phyloP scores from a whole-genome alignment of 2,797 vertebrate species.

The Pogonophryne albipinna region DNA sequence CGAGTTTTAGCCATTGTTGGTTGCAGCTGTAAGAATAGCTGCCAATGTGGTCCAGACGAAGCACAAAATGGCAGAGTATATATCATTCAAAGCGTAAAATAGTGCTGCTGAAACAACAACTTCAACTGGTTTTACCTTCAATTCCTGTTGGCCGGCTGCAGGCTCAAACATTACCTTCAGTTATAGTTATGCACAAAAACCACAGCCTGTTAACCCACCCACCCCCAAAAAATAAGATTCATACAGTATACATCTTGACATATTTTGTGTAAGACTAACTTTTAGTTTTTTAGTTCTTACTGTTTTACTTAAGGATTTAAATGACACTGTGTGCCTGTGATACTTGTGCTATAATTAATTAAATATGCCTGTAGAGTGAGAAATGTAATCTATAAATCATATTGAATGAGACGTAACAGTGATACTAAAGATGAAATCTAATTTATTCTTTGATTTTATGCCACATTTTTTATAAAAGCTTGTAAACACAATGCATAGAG shows the following conservation, averaged over 20 bases:
- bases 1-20: slow-evolving; percentile 64
- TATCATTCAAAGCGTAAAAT: slow-evolving; percentile 31
- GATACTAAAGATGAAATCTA: not conserved
- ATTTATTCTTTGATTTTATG: slow-evolving; percentile 18
- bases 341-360: not conserved
- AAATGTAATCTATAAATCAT: not conserved
- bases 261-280: not conserved
- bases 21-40: slow-evolving; percentile 56
- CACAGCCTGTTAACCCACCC: too few species aligned
- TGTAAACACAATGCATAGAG: slow-evolving; percentile 2
- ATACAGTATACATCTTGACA: not conserved
- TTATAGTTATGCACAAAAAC: slow-evolving; percentile 6
- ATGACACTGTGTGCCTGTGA: not conserved
- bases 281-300: not conserved
- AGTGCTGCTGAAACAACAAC: slow-evolving; percentile 29
- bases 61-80: slow-evolving; percentile 41
- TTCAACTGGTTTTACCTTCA: slow-evolving; percentile 16
- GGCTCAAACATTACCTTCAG: slow-evolving; percentile 5
- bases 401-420: not conserved
- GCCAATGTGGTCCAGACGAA: slow-evolving; percentile 37
- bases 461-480: slow-evolving; percentile 26
- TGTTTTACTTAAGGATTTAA: not conserved
- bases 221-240: too few species aligned
- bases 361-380: not conserved
- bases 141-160: slow-evolving; percentile 12